Percentiles rank a stretch among this genome's conserved stretches.
Conservation (phyloP, 92 coral and sea anemone species). For the Siderastrea radians region DNA sequence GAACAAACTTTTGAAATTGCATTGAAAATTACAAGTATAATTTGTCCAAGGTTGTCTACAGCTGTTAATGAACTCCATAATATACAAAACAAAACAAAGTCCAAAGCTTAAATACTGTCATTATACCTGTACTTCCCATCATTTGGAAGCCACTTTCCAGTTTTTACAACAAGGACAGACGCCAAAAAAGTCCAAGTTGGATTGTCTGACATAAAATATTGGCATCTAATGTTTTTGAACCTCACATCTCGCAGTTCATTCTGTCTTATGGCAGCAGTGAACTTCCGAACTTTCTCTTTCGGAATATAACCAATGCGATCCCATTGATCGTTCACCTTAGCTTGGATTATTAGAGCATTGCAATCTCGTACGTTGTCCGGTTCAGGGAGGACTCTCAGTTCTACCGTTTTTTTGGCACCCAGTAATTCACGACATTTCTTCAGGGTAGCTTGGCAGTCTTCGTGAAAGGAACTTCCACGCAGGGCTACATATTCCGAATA, state of each 20-base stretch:
- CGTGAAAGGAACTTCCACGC: background rate
- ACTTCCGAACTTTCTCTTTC: conserved; percentile 23
- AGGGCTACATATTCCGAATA: background rate
- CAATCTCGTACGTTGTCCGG: background rate
- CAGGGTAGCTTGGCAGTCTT: background rate
- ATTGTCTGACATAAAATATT: background rate
- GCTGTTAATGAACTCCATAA: background rate
- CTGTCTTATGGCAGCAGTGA: conserved; percentile 1
- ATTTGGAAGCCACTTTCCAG: background rate
- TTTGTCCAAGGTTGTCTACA: background rate
- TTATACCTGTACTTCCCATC: conserved; percentile 1
- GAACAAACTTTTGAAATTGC: too few relatives aligned
- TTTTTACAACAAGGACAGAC: background rate
- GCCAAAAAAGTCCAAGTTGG: background rate
- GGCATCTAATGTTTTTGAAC: conserved; percentile 22
- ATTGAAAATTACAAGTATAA: background rate
- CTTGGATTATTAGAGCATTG: too few relatives aligned
- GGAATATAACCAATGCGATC: background rate
- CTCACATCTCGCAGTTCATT: background rate
- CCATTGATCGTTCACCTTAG: background rate
- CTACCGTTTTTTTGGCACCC: background rate
- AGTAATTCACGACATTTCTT: conserved; percentile 1
- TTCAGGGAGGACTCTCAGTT: background rate
- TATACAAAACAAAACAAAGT: background rate
- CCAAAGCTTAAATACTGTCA: background rate